These are phyloP conservation scores for Ylistrum balloti DNA, from an alignment of 1,140 invertebrate species.

Conservation along the genomic window DNA sequence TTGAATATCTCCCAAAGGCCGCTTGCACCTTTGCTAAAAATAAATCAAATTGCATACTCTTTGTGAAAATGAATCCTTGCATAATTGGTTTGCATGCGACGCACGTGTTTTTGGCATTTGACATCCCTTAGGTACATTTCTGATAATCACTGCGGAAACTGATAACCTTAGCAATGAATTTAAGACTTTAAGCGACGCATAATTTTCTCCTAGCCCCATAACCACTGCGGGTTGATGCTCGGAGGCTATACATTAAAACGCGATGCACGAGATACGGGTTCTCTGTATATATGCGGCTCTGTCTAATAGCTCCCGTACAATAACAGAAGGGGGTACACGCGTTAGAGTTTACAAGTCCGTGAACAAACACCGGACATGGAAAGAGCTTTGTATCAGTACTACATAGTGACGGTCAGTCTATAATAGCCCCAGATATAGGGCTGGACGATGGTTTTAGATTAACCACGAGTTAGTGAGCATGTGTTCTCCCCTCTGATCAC, in stretches of 20 bases:
- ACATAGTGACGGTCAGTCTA: not conserved
- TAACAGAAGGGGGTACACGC: not conserved
- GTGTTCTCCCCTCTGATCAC: not conserved
- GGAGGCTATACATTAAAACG: not conserved
- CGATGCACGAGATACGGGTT: not conserved
- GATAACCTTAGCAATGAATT: not conserved
- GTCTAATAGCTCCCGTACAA: not conserved
- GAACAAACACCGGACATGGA: not conserved
- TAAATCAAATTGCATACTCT: constrained; percentile 8
- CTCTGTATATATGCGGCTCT: not conserved
- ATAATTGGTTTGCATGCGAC: constrained; percentile 32
- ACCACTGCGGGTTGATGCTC: not conserved
- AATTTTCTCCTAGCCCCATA: constrained; percentile 22
- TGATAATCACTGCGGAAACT: not conserved
- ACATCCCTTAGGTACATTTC: not conserved
- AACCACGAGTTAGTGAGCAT: not conserved
- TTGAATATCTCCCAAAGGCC: not conserved
- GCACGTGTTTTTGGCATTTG: not conserved
- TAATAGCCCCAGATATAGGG: not conserved
- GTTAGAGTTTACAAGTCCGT: not conserved
- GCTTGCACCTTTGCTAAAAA: not conserved
- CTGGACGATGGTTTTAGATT: constrained; percentile 6
- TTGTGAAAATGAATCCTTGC: not conserved
- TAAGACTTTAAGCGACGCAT: constrained; percentile 19
- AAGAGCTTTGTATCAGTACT: not conserved